Percentiles rank a stretch among this genome's conserved stretches.
These are phyloP conservation scores for Boleophthalmus pectinirostris DNA, from an alignment of 2,113 vertebrate species.

Conservation along the genomic window DNA sequence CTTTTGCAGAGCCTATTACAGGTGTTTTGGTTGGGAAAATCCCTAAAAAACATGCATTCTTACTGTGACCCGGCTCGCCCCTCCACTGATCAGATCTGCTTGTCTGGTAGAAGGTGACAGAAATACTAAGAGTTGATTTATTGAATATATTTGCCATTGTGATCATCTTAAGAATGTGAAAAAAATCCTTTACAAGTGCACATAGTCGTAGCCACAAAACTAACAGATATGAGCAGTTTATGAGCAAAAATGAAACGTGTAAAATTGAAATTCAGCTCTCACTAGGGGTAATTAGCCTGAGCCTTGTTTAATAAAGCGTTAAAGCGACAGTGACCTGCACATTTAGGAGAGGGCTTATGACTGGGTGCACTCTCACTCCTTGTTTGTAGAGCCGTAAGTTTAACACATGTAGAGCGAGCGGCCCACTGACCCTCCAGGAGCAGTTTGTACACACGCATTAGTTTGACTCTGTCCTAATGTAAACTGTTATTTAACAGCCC, in stretches of 20 bases:
- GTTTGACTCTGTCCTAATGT: background rate
- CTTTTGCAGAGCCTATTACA: too few species aligned
- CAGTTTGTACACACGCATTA: background rate
- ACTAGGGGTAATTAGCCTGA: background rate
- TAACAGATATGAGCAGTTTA: background rate
- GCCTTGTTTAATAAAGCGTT: constrained; percentile 2
- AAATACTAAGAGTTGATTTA: too few species aligned
- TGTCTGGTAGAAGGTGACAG: too few species aligned
- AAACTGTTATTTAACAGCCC: background rate
- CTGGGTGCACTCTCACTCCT: constrained; percentile 1
- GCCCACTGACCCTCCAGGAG: background rate
- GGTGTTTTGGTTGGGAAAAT: too few species aligned
- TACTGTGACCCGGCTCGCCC: too few species aligned
- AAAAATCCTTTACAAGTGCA: background rate
- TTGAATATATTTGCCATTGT: too few species aligned
- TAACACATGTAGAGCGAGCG: background rate
- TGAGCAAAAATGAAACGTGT: background rate
- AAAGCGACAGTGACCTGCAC: constrained; percentile 2
- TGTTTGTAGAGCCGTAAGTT: constrained; percentile 1
- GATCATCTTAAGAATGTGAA: background rate
- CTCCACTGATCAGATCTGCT: too few species aligned
- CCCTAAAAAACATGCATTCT: too few species aligned
- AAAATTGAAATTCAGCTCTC: background rate
- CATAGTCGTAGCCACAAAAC: background rate
- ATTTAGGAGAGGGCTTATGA: background rate